phyloP scores from a whole-genome alignment of 1,140 invertebrate species.

The Idris sp. region DNA sequence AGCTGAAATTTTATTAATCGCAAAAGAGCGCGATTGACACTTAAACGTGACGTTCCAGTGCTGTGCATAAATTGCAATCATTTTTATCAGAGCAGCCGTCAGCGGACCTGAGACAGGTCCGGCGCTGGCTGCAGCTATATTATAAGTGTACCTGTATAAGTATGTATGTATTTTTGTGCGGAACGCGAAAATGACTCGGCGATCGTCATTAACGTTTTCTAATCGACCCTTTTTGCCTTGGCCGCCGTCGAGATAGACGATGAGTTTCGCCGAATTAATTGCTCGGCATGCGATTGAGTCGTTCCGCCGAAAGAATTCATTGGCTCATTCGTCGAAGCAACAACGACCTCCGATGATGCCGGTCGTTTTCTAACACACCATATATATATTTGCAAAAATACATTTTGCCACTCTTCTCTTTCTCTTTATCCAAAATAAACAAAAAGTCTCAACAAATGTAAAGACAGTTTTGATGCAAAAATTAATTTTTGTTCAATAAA shows the following conservation, averaged over 20 bases:
- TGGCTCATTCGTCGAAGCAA: slow-evolving; percentile 26
- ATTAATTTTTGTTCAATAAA: too few species aligned
- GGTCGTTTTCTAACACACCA: too few species aligned
- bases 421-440: too few species aligned
- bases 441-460: too few species aligned
- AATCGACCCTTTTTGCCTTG: slow-evolving; percentile 52
- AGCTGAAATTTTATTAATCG: slow-evolving; percentile 49
- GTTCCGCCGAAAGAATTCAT: slow-evolving; percentile 62
- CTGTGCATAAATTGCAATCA: slow-evolving; percentile 45
- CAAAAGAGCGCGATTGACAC: slow-evolving; percentile 32
- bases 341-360: slow-evolving; percentile 39
- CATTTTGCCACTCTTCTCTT: too few species aligned
- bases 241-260: slow-evolving; percentile 55
- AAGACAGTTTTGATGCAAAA: too few species aligned
- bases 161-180: slow-evolving; percentile 45
- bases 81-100: slow-evolving; percentile 44
- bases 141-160: too few species aligned
- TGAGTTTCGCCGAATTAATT: slow-evolving; percentile 64
- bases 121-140: slow-evolving; percentile 17
- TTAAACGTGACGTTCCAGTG: slow-evolving; percentile 28
- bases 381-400: too few species aligned
- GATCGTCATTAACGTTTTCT: slow-evolving; percentile 57
- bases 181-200: slow-evolving; percentile 43
- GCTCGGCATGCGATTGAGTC: slow-evolving; percentile 63
- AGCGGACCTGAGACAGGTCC: slow-evolving; percentile 19